A percentile compares a stretch with the other conserved stretches of the same genome.
phyloP scores from a whole-genome alignment of 2,113 vertebrate species.

The Gallinago media region DNA sequence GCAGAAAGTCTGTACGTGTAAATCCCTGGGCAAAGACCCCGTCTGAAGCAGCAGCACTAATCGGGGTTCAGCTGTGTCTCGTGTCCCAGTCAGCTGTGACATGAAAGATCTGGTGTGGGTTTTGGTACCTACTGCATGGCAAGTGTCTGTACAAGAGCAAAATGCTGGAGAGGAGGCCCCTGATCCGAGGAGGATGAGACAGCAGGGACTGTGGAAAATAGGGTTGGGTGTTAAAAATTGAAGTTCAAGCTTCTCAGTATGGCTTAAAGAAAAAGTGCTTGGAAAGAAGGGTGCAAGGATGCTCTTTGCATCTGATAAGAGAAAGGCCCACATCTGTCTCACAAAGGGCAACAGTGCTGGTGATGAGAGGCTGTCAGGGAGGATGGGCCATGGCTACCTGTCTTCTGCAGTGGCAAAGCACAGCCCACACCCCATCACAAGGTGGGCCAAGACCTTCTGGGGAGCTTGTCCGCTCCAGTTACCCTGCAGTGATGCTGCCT shows the following conservation, averaged over 20 bases:
- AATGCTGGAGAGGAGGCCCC: background rate
- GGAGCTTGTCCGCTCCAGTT: background rate
- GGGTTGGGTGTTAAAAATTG: background rate
- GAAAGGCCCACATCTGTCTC: background rate
- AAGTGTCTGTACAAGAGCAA: rapidly evolving
- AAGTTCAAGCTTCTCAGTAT: background rate
- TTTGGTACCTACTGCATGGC: background rate
- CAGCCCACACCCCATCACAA: rapidly evolving
- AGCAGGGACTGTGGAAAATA: background rate
- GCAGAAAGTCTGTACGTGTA: background rate
- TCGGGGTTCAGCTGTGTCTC: background rate
- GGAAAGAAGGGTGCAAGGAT: background rate
- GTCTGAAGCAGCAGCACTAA: background rate
- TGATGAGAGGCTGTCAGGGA: rapidly evolving
- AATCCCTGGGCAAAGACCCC: rapidly evolving
- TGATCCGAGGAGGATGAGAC: background rate
- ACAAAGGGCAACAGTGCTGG: background rate
- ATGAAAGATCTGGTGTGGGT: rapidly evolving
- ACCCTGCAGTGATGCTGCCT: background rate
- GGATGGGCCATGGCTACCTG: rapidly evolving
- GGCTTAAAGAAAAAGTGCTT: background rate
- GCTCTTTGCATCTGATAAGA: background rate
- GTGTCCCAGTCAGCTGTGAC: background rate
- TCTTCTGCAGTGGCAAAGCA: background rate
- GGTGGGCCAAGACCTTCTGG: background rate